Base-by-base conservation (phyloP, 2,797 vertebrate species). In the Nyctibius grandis region DNA sequence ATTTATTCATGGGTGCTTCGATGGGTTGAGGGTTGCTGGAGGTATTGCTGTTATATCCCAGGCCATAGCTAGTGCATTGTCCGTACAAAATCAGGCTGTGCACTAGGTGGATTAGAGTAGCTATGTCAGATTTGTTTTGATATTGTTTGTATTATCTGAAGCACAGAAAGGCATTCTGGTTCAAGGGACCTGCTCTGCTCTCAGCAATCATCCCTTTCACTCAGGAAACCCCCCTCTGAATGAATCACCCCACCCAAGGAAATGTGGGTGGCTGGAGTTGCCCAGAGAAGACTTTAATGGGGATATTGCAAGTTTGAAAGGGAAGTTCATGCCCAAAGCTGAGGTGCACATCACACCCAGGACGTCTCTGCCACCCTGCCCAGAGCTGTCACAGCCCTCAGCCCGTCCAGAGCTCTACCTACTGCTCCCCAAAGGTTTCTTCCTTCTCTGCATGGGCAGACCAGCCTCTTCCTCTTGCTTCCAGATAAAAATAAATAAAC, bases 191-290 rank as follows among this genome's bases (percentile, higher is more conserved):
- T 7, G 6, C 65, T 72, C 44, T 68, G 61, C 77, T 51, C 57
- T 68, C 38, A 60, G 42, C 33, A 56, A 28, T 25, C 29, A 4
- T 6, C 21, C 9, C 44, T 23, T 7, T 60, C 23, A 8, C n/a
- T 44, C 11, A 51, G 50, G 34, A 63, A 61, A 6, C 6, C 25
- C 33, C 15, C 2, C 26, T 57, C 61, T 38, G 68, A 65, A 33
- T 0, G 0, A 59, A 53, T 25, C 29, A 42, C 9, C 5, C 25
- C 2, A 0, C 40, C 48, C n/a, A 53, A 34, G 40, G 60, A 72
- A 83, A 44, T 19, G 33, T 22, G 34, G 33, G 38, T 54, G 51
- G 23, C 21, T 91, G 85, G 42, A 65, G 23, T 4, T 78, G 29
- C 45, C 54, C 59, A 38, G 48, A 48, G 40, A 56, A 36, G 38